Base-by-base conservation (phyloP, 2,113 vertebrate genomes). In the Piaya cayana region DNA sequence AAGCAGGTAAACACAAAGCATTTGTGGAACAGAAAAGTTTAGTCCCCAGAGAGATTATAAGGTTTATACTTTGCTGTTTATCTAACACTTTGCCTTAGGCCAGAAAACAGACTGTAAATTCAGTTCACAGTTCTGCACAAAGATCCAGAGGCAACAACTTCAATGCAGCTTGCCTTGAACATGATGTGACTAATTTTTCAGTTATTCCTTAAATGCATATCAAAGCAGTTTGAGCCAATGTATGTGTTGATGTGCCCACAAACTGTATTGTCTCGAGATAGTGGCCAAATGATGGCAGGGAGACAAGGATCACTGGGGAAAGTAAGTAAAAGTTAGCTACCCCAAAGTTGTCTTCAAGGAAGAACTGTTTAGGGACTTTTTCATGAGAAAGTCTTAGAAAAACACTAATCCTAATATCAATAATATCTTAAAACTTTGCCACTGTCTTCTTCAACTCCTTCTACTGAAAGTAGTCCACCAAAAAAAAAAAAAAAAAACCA, bases 241-340 rank as follows among this genome's bases (percentile, higher is more conserved):
- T 9, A 12, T 70, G 60, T 72, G 32, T 16, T 23, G 20, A 79
- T 17, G 39, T 22, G 9, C 32, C 15, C 59, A 53, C 39, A 58
- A 86, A 39, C 21, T 32, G 0, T 13, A 32, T 5, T 6, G 2
- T 21, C 50, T 63, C 12, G 9, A 12, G 23, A 21, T 17, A 39
- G 34, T 20, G 36, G 75, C 39, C 1, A 3, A 63, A 53, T 1
- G 8, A 50, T 4, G 4, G 37, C 0, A 0, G 2, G 9, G 30
- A 11, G 4, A 50, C 34, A 56, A 32, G 10, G 7, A 29, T 16
- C 37, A 20, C 14, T 15, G 19, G 17, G 25, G 22, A 39, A 80
- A 74, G 16, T 9, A 43, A 84, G 6, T 34, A 65, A 25, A 12
- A 36, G 19, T 19, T 37, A 25, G 19, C 16, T 62, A 58, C 15